Evolutionary conservation across 2,888 invertebrate genomes (phyloP), one percentile per base, ranked within the genome.

Genomic region (Lepidochitona cinerea): DNA sequence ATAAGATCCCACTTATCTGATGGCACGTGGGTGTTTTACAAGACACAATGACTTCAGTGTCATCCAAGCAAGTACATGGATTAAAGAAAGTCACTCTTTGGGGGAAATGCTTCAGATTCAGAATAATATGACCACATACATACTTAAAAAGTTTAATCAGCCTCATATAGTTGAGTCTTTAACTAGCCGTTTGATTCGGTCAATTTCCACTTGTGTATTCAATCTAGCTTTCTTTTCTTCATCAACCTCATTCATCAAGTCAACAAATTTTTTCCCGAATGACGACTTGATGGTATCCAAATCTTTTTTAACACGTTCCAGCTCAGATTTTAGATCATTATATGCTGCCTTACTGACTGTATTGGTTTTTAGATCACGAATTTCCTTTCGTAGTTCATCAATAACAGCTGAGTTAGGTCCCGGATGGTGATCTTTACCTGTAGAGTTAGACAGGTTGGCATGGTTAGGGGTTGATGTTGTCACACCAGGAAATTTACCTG

Each of bases 341-440:
- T 96, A 92, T 88, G 96, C 95, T 80, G 93, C 94, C 93, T 96
- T 94, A 75, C 85, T 87, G 75, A 87, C 84, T 72, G 82, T 82
- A 78, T 83, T 84, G 52, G 79, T 70, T 75, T 81, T 80, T 37
- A 88, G 74, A 35, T 85, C 83, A 65, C 77, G 75, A 12, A 87
- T 72, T 76, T 87, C 87, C 68, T 79, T 74, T 54, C 85, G 82
- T 5, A 88, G 75, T 52, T 84, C 85, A 52, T 83, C 85, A 37
- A 87, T 78, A 37, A 66, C 5, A 7, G 59, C 59, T 23, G 23
- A 29, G 59, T 32, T 59, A 14, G 32, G 29, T 29, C 59, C 59
- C 59, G 59, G 29, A 7, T 59, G 59, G 32, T n/a, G n/a, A n/a
- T n/a, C n/a, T 29, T 32, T 59, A 32, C 14, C 59, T 4, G 26